These are phyloP conservation scores for Acanthosoma haemorrhoidale DNA, from an alignment of 2,888 invertebrate species.

Conservation along the genomic window DNA sequence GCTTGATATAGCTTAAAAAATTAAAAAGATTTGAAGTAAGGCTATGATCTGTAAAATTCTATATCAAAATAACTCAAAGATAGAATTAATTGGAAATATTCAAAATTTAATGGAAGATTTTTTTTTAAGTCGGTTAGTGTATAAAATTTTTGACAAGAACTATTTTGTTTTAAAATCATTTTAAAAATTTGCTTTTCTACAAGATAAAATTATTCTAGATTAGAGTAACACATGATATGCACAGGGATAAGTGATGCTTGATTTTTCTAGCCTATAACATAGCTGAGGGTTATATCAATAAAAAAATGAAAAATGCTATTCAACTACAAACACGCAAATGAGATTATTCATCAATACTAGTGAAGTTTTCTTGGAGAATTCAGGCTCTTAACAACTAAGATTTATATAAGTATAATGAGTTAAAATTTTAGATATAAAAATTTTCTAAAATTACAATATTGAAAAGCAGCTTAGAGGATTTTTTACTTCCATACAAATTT, in stretches of 20 bases:
- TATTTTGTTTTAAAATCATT: background rate
- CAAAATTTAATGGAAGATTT: too few species aligned
- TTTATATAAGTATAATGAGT: background rate
- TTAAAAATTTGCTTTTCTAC: background rate
- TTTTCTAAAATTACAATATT: background rate
- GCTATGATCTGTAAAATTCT: too few species aligned
- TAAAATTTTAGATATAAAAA: background rate
- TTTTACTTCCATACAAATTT: background rate
- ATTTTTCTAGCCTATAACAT: background rate
- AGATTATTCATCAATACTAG: slow-evolving; percentile 27
- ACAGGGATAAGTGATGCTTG: background rate
- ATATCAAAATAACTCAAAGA: too few species aligned
- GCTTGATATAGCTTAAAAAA: background rate
- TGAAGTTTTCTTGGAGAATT: slow-evolving; percentile 20
- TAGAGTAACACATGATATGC: background rate
- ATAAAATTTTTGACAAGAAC: background rate
- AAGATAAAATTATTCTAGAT: background rate
- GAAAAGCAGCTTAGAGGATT: background rate
- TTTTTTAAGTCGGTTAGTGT: background rate
- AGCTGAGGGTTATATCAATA: slow-evolving; percentile 15
- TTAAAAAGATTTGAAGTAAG: too few species aligned
- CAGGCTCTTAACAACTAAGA: background rate
- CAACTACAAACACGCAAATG: slow-evolving; percentile 16
- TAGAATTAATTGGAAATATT: too few species aligned
- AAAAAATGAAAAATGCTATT: slow-evolving; percentile 11